Base-by-base conservation (phyloP, 1,140 invertebrate species). In the Coelopa frigida region DNA sequence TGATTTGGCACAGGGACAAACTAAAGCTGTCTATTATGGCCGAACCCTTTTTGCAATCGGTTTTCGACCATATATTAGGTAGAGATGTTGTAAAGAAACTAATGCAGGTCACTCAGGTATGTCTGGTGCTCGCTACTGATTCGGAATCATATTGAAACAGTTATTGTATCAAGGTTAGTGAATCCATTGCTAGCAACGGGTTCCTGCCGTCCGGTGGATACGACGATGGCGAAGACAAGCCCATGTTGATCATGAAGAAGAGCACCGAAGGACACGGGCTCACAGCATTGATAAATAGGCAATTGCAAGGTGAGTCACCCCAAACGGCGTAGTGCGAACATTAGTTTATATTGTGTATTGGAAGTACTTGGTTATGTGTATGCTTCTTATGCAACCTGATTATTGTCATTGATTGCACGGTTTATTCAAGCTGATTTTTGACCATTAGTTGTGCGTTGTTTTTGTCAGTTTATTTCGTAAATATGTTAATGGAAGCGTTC, bases 71-170 rank as follows among this genome's bases (percentile, higher is more conserved):
- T 59, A 84, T 93, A 53, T 76, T 93, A 33, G 89, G 88, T 14
- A 74, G 87, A 54, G 89, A 94, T 72, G 86, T 94, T 47, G 89
- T 91, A 10, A 86, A 88, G 60, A 93, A 94, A 72, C 75, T 94
- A 12, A 86, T 91, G 77, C 85, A 90, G 79, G 87, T 89, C 59
- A 71, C 62, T 54, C 67, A 70, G 63, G 65, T 69, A 24, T 41
- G 29, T 24, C 23, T 14, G 4, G n/a, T 23, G 12, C 6, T 24
- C 17, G 24, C 10, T 26, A 14, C 3, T 10, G 8, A 10, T 14
- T 26, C 10, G 3, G n/a, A 29, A 8, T 29, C 27, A 29, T 29
- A 29, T 8, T 29, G 27, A 29, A n/a, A n/a, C 27, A 8, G 27
- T 17, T 24, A 23, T 22, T 53, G 4, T 24, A 46, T 51, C 14